Evolutionary conservation across 1,140 invertebrate species (phyloP).

Genomic region (Trinorchestia longiramus): DNA sequence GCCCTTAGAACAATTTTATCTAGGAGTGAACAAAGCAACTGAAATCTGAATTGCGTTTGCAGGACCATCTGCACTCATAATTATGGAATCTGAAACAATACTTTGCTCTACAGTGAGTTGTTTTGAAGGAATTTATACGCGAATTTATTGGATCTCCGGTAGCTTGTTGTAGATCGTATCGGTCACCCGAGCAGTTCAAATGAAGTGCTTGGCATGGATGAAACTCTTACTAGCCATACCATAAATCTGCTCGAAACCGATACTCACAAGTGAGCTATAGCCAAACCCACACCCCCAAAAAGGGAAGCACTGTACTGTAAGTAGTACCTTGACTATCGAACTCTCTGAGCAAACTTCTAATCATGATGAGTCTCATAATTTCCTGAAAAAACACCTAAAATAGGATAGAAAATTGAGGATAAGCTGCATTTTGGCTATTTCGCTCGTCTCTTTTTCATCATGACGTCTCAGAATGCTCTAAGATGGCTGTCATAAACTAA

Average conservation of each 20-base stretch:
- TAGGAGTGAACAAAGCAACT: not conserved
- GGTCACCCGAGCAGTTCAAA: slow-evolving; percentile 1
- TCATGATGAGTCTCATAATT: not conserved
- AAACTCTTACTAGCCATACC: not conserved
- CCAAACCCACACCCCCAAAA: not conserved
- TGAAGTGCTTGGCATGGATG: slow-evolving; percentile 25
- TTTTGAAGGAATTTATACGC: not conserved
- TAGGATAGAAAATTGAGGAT: not conserved
- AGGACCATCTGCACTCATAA: not conserved
- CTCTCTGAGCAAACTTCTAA: not conserved
- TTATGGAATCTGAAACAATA: not conserved
- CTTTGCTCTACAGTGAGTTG: not conserved
- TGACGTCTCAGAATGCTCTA: not conserved
- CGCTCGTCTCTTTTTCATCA: not conserved
- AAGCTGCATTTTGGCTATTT: not conserved
- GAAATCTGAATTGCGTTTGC: not conserved
- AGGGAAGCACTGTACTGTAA: not conserved
- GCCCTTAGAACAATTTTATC: not conserved
- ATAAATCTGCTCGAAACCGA: slow-evolving; percentile 10
- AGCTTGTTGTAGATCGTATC: slow-evolving; percentile 21
- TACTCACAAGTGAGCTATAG: slow-evolving; percentile 7
- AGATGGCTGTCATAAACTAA: slow-evolving; percentile 34
- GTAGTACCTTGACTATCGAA: not conserved
- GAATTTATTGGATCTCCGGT: not conserved
- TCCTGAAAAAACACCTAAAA: not conserved